Percentiles rank a stretch among this genome's conserved stretches.
These are phyloP conservation scores for Drosophila picticornis DNA, from an alignment of 2,888 invertebrate species.

Conservation along the genomic window DNA sequence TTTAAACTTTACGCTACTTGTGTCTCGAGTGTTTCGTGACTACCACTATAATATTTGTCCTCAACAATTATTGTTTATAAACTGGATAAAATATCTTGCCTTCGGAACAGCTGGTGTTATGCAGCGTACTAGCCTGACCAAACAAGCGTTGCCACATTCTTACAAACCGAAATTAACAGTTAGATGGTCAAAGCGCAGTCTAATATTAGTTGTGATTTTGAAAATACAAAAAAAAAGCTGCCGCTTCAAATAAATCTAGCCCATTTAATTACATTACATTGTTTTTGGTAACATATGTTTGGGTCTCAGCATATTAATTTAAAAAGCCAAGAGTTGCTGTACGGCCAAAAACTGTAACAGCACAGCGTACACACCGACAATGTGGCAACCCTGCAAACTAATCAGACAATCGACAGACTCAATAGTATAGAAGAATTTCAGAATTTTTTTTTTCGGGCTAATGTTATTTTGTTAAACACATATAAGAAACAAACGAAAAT, in stretches of 20 bases:
- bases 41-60: not conserved
- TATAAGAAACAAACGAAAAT: slow-evolving; percentile 7
- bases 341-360: not conserved
- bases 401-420: slow-evolving; percentile 52
- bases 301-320: slow-evolving; percentile 3
- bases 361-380: not conserved
- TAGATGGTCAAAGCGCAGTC: not conserved
- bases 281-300: not conserved
- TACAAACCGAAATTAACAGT: not conserved
- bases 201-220: not conserved
- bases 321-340: slow-evolving; percentile 7
- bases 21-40: not conserved
- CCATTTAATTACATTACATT: not conserved
- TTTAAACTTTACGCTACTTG: not conserved
- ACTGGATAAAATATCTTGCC: not conserved
- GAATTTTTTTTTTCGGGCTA: slow-evolving; percentile 41
- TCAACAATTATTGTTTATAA: not conserved
- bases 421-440: slow-evolving; percentile 55
- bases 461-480: slow-evolving; percentile 28
- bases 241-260: not conserved
- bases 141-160: slow-evolving; percentile 1
- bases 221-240: not conserved
- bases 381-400: slow-evolving; percentile 41
- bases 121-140: not conserved
- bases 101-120: not conserved